A percentile compares a stretch with the other conserved stretches of the same genome.
phyloP scores from a whole-genome alignment of 2,888 invertebrate genomes.

The Euzetes globulus region DNA sequence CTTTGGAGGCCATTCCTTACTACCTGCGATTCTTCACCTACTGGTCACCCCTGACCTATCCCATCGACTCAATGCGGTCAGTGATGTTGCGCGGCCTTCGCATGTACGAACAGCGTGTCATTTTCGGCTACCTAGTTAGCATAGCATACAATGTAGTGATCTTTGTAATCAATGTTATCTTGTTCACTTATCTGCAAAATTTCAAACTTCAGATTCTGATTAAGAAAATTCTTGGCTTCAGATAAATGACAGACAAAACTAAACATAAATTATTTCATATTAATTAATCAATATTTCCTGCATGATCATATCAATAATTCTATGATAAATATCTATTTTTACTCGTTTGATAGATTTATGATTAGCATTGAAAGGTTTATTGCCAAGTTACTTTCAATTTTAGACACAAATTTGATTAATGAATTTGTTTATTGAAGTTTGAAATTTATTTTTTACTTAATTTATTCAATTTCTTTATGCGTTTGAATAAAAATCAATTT shows the following conservation, averaged over 20 bases:
- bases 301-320: not conserved
- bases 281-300: not conserved
- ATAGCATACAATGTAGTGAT: conserved; percentile 28
- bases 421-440: too few species aligned
- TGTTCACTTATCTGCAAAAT: conserved; percentile 18
- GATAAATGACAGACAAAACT: not conserved
- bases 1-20: conserved; percentile 86
- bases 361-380: too few species aligned
- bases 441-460: too few species aligned
- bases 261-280: not conserved
- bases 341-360: too few species aligned
- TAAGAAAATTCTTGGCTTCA: not conserved
- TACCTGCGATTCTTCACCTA: conserved; percentile 64
- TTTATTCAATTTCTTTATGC: too few species aligned
- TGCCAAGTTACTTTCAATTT: too few species aligned
- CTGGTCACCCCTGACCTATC: conserved; percentile 61
- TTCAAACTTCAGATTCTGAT: not conserved
- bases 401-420: too few species aligned
- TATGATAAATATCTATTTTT: not conserved
- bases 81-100: conserved; percentile 67
- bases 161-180: conserved; percentile 10
- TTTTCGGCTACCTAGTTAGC: conserved; percentile 62
- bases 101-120: conserved; percentile 60
- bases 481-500: too few species aligned
- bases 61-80: conserved; percentile 58